Evolutionary conservation across 1,140 invertebrate genomes (phyloP), one percentile per base, ranked within the genome.

Genomic region (Trichonephila inaurata): DNA sequence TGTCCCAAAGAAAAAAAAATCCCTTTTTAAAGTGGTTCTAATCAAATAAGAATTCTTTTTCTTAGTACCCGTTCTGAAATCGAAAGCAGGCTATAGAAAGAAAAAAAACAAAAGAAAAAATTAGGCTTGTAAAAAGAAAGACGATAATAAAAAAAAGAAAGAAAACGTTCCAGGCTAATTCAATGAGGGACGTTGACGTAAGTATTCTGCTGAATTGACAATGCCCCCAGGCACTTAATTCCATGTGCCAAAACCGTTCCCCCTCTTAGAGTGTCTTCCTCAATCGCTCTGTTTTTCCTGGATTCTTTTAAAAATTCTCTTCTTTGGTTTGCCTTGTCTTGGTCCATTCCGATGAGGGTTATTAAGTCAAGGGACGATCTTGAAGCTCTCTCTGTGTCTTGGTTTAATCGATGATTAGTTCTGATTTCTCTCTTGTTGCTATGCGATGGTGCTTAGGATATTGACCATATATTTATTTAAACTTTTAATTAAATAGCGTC

Each of bases 201-300:
- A 91, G 72, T 82, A 91, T 91, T 91, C 89, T 82, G 89, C 89
- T 91, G 89, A 91, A 91, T 91, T 91, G 89, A 91, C 89, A 91
- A 91, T 91, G 89, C 72, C 89, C 89, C 18, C 3, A 62, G 72
- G 89, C 89, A 82, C 72, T 91, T 91, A 81, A 91, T 91, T 91
- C 58, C 77, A 62, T 91, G 69, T 81, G 89, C 72, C 72, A 66
- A 72, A 89, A 72, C 72, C 51, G 24, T 40, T 61, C 89, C 61
- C 60, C 33, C 19, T 81, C 14, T 91, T 82, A 16, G 60, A 82
- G 69, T 58, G 69, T 82, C 89, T 82, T 91, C 69, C 72, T 33
- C 66, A 72, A 24, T 51, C 33, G 82, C 44, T 61, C 62, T 77
- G 66, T 69, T 89, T 89, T 89, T 64, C 24, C 88, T 19, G 44